A percentile compares a stretch with the other conserved stretches of the same genome.
phyloP scores from a whole-genome alignment of 2,797 vertebrate species.

The Rhinichthys osculus region DNA sequence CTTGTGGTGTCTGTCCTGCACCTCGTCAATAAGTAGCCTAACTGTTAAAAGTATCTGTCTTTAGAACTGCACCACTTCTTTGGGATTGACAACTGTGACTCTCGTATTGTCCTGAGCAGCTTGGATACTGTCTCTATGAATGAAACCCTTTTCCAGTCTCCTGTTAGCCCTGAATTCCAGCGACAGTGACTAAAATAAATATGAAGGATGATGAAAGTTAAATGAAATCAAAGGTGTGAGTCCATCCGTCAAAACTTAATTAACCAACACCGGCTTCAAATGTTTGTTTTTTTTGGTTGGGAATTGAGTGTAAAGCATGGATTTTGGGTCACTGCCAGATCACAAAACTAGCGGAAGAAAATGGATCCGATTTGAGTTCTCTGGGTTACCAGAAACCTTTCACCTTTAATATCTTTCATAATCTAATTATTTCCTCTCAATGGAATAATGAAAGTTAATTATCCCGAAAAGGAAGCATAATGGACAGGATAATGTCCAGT shows the following conservation, averaged over 20 bases:
- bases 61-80: constrained; percentile 5
- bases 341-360: background rate
- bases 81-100: background rate
- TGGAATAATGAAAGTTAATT: constrained; percentile 12
- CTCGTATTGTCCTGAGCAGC: background rate
- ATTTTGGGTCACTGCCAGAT: background rate
- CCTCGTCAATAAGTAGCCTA: constrained; percentile 70
- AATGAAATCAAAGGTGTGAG: background rate
- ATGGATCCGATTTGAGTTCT: background rate
- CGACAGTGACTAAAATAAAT: background rate
- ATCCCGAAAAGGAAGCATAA: background rate
- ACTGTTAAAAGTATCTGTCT: constrained; percentile 59
- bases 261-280: background rate
- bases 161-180: background rate
- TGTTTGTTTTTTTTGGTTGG: background rate
- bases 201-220: background rate
- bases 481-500: background rate
- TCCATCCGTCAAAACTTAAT: background rate
- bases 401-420: background rate
- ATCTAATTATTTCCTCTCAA: background rate
- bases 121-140: background rate
- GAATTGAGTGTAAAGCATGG: background rate
- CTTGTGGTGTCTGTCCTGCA: constrained; percentile 69
- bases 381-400: background rate
- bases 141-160: background rate